Conservation (phyloP, 2,888 invertebrate genomes). For the Phalangium opilio region DNA sequence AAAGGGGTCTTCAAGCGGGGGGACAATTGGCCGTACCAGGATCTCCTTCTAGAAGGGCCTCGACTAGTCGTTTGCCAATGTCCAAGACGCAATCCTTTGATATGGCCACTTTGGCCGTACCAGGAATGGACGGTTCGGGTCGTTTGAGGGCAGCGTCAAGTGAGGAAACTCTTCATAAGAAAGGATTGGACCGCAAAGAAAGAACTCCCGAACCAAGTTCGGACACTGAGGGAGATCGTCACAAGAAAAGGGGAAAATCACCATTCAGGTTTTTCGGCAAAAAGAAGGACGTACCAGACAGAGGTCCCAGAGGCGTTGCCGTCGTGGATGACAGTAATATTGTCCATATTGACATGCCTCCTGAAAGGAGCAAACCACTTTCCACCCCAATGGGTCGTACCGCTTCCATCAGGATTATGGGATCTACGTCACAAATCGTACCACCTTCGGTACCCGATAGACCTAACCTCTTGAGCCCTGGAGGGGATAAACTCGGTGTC, state of each 20-base stretch:
- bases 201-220: slow-evolving; percentile 2
- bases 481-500: slow-evolving; percentile 1
- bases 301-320: slow-evolving; percentile 42
- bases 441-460: slow-evolving; percentile 49
- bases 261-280: slow-evolving; percentile 86
- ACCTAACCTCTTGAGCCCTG: slow-evolving; percentile 33
- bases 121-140: slow-evolving; percentile 10
- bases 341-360: slow-evolving; percentile 24
- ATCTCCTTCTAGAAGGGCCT: background rate
- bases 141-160: slow-evolving; percentile 16
- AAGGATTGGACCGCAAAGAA: slow-evolving; percentile 6
- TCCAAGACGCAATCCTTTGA: slow-evolving; percentile 22
- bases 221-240: slow-evolving; percentile 19
- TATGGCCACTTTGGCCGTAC: slow-evolving; percentile 15
- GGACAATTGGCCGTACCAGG: slow-evolving; percentile 2
- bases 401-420: slow-evolving; percentile 1
- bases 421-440: slow-evolving; percentile 33
- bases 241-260: slow-evolving; percentile 64
- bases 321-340: slow-evolving; percentile 49
- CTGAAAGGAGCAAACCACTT: slow-evolving; percentile 5
- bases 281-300: slow-evolving; percentile 42
- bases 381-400: slow-evolving; percentile 12
- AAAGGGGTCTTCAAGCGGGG: background rate
- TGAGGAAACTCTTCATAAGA: slow-evolving; percentile 18
- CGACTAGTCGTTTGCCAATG: slow-evolving; percentile 2